Evolutionary conservation across 2,797 vertebrate genomes (phyloP).

Genomic region (Pantherophis vulpinus): DNA sequence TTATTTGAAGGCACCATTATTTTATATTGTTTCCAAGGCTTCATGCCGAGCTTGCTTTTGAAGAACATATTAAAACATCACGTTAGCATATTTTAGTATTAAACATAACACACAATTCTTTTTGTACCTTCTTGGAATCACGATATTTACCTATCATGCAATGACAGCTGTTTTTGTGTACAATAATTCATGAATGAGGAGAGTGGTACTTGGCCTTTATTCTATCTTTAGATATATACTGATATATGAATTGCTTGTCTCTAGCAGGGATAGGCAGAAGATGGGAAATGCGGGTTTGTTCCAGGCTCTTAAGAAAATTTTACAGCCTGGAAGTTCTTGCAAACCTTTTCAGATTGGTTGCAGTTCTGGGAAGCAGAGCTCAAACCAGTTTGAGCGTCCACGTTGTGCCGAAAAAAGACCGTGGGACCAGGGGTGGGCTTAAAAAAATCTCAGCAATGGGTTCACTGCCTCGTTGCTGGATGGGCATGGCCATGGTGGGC

Average conservation of each 20-base stretch:
- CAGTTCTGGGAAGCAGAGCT: neutral
- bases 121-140: slow-evolving; percentile 56
- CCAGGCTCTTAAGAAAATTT: neutral
- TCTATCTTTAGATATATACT: neutral
- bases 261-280: neutral
- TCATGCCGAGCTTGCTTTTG: slow-evolving; percentile 59
- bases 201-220: neutral
- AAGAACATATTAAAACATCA: slow-evolving; percentile 36
- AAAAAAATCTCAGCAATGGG: no score
- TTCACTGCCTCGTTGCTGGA: no score
- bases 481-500: no score
- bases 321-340: neutral
- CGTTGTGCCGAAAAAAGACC: neutral
- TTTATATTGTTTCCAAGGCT: slow-evolving; percentile 61
- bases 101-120: slow-evolving; percentile 58
- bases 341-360: neutral
- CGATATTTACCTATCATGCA: slow-evolving; percentile 38
- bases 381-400: neutral
- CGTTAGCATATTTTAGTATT: slow-evolving; percentile 63
- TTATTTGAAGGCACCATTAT: slow-evolving; percentile 63
- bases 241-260: neutral
- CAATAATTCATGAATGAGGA: neutral
- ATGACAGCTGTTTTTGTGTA: slow-evolving; percentile 41
- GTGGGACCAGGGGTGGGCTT: neutral
- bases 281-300: neutral